Evolutionary conservation across 2,888 invertebrate genomes (phyloP).

Genomic region (Dysmachus trigonus): DNA sequence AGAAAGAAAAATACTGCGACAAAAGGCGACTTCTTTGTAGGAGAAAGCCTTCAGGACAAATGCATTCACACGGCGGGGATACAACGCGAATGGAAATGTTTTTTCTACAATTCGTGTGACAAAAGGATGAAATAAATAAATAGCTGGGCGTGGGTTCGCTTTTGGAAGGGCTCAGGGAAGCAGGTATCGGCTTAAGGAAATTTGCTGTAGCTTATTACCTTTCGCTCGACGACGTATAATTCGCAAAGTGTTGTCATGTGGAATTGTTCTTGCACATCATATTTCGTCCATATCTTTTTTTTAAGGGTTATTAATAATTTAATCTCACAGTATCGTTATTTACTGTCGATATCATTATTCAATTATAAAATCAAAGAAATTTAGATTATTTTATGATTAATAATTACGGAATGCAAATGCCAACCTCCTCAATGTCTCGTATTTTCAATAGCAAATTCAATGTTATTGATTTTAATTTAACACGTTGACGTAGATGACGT

Average conservation of each 20-base stretch:
- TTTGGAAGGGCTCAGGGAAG: background rate
- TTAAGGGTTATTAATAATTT: background rate
- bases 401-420: too few species aligned
- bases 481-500: too few species aligned
- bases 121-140: background rate
- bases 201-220: background rate
- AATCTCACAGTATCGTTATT: too few species aligned
- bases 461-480: too few species aligned
- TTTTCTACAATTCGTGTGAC: background rate
- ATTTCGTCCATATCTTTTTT: background rate
- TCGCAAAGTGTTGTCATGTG: background rate
- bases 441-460: too few species aligned
- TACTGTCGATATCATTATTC: too few species aligned
- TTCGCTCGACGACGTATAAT: background rate
- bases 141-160: background rate
- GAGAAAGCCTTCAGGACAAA: constrained; percentile 24
- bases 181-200: background rate
- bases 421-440: too few species aligned
- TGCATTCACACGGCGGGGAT: constrained; percentile 24
- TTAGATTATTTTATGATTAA: too few species aligned
- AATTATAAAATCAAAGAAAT: too few species aligned
- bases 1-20: constrained; percentile 2
- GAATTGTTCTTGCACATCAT: background rate
- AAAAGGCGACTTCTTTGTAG: background rate
- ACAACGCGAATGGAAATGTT: constrained; percentile 5